Conservation (phyloP, 2,113 vertebrate species). For the Piprites chloris region DNA sequence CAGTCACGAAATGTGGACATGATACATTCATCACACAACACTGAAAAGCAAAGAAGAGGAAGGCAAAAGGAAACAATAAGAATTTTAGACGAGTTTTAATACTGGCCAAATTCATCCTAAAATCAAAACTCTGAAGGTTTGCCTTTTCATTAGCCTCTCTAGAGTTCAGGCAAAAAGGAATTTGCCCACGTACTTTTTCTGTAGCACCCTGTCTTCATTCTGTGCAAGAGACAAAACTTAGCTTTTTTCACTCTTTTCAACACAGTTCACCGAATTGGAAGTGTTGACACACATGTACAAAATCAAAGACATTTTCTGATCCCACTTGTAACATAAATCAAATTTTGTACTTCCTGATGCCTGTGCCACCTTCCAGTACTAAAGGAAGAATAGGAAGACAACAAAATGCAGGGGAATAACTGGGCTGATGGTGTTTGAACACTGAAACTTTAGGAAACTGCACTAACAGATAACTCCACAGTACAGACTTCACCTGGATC, state of each 20-base stretch:
- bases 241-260: background rate
- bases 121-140: background rate
- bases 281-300: background rate
- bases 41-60: background rate
- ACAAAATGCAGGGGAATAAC: background rate
- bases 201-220: background rate
- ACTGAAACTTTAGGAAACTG: background rate
- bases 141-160: background rate
- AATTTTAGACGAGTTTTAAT: background rate
- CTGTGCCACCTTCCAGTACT: background rate
- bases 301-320: background rate
- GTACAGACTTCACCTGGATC: background rate
- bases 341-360: background rate
- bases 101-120: background rate
- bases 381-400: background rate
- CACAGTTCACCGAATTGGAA: background rate
- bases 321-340: background rate
- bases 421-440: background rate
- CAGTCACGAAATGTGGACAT: slow-evolving; percentile 12
- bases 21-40: background rate
- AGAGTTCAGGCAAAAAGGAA: background rate
- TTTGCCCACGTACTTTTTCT: background rate
- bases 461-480: background rate
- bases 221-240: background rate
- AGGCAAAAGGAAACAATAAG: background rate